These are phyloP conservation scores for Lemur catta DNA, from an alignment of 2,797 vertebrate species.

Conservation along the genomic window DNA sequence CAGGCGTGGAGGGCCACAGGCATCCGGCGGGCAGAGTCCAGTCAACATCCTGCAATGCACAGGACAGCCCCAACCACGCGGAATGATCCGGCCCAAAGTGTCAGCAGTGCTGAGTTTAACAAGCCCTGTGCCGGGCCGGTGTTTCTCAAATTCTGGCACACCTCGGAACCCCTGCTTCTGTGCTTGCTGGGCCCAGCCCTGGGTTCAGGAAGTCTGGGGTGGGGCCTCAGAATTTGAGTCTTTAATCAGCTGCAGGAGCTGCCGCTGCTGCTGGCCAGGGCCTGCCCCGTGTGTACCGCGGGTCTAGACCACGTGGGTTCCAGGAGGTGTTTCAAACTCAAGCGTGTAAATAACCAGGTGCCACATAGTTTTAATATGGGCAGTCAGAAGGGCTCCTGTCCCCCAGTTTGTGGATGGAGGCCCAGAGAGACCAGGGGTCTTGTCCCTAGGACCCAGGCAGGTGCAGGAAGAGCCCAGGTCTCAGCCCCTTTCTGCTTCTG, in stretches of 20 bases:
- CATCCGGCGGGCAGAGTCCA: neutral
- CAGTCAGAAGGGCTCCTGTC: neutral
- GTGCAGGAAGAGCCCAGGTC: neutral
- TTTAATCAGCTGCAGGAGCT: neutral
- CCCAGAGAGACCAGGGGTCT: neutral
- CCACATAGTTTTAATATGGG: neutral
- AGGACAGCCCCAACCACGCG: accelerated
- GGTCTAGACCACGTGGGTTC: neutral
- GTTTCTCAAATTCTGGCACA: neutral
- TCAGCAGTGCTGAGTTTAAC: accelerated
- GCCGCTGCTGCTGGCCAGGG: neutral
- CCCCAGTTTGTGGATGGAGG: neutral
- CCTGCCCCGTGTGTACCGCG: neutral
- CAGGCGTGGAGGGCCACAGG: neutral
- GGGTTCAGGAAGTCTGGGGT: neutral
- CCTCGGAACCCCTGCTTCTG: neutral
- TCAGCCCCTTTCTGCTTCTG: neutral
- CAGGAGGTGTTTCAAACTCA: neutral
- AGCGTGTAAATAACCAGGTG: too few relatives aligned
- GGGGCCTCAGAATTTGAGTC: neutral
- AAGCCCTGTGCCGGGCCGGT: neutral
- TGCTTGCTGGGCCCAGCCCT: neutral
- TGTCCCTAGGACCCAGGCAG: too few relatives aligned
- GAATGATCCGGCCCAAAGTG: accelerated
- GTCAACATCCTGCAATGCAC: neutral